These are phyloP conservation scores for Adelges cooleyi DNA, from an alignment of 1,140 invertebrate genomes.

Conservation along the genomic window DNA sequence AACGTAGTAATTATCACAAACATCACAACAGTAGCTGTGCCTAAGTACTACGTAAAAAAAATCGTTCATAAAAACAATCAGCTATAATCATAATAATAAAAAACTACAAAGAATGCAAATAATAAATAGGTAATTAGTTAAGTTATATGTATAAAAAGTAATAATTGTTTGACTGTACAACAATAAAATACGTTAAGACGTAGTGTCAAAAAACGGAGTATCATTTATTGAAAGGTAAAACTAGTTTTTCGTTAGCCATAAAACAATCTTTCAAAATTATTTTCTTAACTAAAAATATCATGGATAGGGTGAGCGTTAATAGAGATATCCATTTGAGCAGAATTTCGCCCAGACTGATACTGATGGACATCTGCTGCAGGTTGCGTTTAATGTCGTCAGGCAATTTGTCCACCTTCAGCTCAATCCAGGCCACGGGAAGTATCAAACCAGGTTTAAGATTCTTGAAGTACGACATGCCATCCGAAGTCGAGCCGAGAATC, in stretches of 20 bases:
- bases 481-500: neutral
- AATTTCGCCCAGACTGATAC: neutral
- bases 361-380: constrained; percentile 13
- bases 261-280: constrained; percentile 27
- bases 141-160: no score
- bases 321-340: constrained; percentile 13
- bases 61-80: no score
- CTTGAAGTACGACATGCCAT: constrained; percentile 6
- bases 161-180: no score
- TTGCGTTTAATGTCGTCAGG: constrained; percentile 10
- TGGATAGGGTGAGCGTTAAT: constrained; percentile 8
- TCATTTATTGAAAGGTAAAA: constrained; percentile 16
- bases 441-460: constrained; percentile 13
- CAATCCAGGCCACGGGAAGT: constrained; percentile 15
- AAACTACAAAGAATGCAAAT: no score
- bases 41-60: no score
- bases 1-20: no score
- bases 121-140: no score
- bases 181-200: no score
- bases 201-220: neutral
- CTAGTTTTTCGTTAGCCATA: constrained; percentile 8
- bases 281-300: constrained; percentile 19
- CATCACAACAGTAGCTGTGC: no score
- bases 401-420: constrained; percentile 17
- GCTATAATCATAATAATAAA: no score